Conservation (phyloP, 1,140 invertebrate genomes). For the Aporrectodea caliginosa region DNA sequence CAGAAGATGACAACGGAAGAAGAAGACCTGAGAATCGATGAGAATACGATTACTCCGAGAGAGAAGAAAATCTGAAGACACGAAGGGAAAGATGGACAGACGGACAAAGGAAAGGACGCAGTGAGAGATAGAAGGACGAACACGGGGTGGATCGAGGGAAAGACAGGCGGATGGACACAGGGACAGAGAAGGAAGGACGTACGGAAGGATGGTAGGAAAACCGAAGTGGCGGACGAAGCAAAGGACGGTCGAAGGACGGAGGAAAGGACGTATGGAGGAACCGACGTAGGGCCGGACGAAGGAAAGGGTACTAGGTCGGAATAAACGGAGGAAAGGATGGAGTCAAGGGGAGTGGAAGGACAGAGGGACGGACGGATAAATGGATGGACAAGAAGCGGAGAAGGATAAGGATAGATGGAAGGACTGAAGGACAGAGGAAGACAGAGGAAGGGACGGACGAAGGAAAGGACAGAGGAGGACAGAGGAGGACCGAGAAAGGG, state of each 20-base stretch:
- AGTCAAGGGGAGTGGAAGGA: not conserved
- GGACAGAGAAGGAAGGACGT: not conserved
- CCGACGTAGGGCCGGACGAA: not conserved
- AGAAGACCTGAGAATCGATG: too few species aligned
- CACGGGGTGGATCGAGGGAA: too few species aligned
- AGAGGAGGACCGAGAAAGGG: not conserved
- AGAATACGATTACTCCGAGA: too few species aligned
- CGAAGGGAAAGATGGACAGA: too few species aligned
- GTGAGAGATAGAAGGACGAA: too few species aligned
- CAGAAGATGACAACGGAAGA: too few species aligned
- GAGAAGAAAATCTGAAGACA: too few species aligned
- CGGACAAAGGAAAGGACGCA: too few species aligned
- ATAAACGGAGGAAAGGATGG: not conserved
- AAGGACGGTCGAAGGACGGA: not conserved
- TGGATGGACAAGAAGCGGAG: not conserved
- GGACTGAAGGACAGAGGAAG: not conserved
- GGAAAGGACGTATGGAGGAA: not conserved
- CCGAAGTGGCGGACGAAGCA: not conserved
- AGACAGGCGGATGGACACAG: too few species aligned
- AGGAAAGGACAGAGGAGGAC: not conserved
- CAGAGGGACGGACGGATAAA: not conserved
- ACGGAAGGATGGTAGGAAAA: not conserved
- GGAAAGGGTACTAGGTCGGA: not conserved
- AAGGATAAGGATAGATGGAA: not conserved
- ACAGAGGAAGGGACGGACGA: not conserved